Base-by-base conservation (phyloP, 2,797 vertebrate genomes). In the Centropyge bicolor region DNA sequence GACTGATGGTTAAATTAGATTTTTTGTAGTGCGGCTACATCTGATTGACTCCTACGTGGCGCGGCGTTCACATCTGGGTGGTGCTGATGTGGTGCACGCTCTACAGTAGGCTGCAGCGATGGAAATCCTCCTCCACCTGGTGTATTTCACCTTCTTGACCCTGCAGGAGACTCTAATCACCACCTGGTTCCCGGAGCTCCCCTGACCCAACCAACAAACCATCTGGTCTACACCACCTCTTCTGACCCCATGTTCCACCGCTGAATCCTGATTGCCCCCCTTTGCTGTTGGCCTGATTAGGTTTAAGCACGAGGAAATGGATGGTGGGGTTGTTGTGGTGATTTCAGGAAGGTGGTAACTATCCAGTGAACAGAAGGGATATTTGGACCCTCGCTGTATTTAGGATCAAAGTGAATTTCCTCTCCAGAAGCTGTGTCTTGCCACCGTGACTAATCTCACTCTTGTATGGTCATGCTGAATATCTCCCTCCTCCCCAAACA, bases 211-310 rank as follows among this genome's bases (percentile, higher is more conserved):
- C 83, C 63, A 75, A 40, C 71, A 70, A 81, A 89, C 91, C 91
- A 93, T 93, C 93, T 93, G 92, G 75, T 84, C 62, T 51, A 36
- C 78, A 43, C 66, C 41, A 3, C 70, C 75, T 69, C 65, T n/a
- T 4, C 85, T 81, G 80, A 90, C 91, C 88, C 74, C 36, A 7
- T 61, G 10, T 65, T 73, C 81, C 70, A 41, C 54, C 20, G 2
- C 86, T 69, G 78, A 78, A 80, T 78, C 80, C 82, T 45, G 45
- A 67, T 56, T 22, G 11, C 13, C 66, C 81, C 55, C 52, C 62
- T 67, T 60, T 56, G 76, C 77, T 71, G 72, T 77, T 88, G 81
- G 81, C 84, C 86, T 83, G 78, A 84, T 92, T 90, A 87, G 68
- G 54, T 76, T 86, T 67, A 79, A 88, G 57, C 85, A 72, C 9